Conservation (phyloP, 2,113 vertebrate species). For the Salvelinus sp. region DNA sequence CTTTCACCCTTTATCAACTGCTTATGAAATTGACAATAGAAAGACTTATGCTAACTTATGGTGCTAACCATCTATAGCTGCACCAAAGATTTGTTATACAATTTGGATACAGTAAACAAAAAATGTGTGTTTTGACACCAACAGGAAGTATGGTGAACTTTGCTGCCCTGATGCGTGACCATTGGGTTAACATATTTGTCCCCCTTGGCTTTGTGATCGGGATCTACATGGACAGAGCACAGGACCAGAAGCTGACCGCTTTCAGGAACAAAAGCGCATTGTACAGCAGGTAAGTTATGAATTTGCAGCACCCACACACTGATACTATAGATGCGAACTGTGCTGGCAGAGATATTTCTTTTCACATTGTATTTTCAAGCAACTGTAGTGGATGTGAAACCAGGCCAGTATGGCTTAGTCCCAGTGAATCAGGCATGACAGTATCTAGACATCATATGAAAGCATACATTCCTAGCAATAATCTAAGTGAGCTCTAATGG, state of each 20-base stretch:
- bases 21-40: no score
- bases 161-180: slow-evolving; percentile 68
- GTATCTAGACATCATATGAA: background rate
- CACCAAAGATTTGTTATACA: no score
- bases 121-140: background rate
- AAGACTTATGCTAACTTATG: no score
- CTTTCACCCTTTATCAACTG: no score
- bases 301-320: background rate
- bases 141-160: slow-evolving; percentile 81
- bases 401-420: no score
- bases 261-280: slow-evolving; percentile 92
- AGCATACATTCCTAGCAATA: background rate
- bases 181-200: slow-evolving; percentile 83
- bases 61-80: no score
- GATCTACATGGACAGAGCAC: slow-evolving; percentile 81
- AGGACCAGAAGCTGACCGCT: slow-evolving; percentile 79
- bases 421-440: background rate
- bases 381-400: no score
- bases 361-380: no score
- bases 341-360: no score
- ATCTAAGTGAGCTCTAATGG: background rate
- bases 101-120: no score
- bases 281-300: slow-evolving; percentile 79
- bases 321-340: no score
- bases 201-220: slow-evolving; percentile 88